Percentiles rank a stretch among this genome's conserved stretches.
These are phyloP conservation scores for Hanleya hanleyi DNA, from an alignment of 2,888 invertebrate species.

Conservation along the genomic window DNA sequence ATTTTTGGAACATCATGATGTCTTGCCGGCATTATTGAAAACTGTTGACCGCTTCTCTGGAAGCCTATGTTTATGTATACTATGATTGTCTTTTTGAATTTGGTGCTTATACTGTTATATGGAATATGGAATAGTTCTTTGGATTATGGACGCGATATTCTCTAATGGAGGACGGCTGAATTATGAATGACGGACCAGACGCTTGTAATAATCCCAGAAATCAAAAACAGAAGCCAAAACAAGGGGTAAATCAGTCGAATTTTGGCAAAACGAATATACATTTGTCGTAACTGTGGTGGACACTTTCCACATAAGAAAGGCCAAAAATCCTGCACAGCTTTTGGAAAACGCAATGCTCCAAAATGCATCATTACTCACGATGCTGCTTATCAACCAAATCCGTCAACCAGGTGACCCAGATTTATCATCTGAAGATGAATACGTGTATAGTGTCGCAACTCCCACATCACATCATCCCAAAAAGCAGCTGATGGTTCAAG, in stretches of 20 bases:
- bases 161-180: too few species aligned
- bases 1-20: too few species aligned
- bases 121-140: too few species aligned
- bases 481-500: background rate
- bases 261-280: background rate
- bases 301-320: slow-evolving; percentile 1
- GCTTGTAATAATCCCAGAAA: too few species aligned
- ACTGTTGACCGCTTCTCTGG: too few species aligned
- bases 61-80: too few species aligned
- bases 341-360: background rate
- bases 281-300: slow-evolving; percentile 10
- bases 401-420: background rate
- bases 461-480: background rate
- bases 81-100: too few species aligned
- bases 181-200: too few species aligned
- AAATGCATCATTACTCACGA: background rate
- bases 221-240: background rate
- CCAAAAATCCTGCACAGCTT: background rate
- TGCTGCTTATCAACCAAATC: background rate
- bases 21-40: too few species aligned
- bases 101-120: too few species aligned
- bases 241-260: background rate
- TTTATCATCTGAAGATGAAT: background rate
- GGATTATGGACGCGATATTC: too few species aligned
- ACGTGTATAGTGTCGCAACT: background rate